Conservation (phyloP, 2,888 invertebrate species). For the Oxytorus armatus region DNA sequence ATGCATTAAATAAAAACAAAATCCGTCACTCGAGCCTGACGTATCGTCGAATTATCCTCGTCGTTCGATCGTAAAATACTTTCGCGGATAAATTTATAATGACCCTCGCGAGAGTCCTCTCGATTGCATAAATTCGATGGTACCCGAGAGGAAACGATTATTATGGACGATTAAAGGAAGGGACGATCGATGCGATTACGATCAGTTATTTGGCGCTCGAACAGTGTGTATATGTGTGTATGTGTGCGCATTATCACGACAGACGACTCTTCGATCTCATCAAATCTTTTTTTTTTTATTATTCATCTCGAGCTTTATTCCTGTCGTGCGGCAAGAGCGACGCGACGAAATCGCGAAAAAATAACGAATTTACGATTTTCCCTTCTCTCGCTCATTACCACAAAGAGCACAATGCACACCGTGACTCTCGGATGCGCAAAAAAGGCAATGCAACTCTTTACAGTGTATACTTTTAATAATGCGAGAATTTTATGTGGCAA, state of each 20-base stretch:
- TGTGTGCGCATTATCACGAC: neutral
- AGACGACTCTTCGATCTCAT: conserved; percentile 36
- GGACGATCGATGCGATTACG: conserved; percentile 43
- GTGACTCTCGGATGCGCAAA: conserved; percentile 16
- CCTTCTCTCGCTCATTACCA: conserved; percentile 3
- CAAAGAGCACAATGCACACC: conserved; percentile 50
- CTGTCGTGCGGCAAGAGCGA: neutral
- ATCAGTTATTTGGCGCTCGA: conserved; percentile 31
- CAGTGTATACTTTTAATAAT: no score
- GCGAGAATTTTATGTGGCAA: conserved; percentile 47
- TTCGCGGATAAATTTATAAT: conserved; percentile 68
- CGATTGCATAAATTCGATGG: conserved; percentile 50
- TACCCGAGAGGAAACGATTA: conserved; percentile 47
- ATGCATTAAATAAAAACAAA: conserved; percentile 48
- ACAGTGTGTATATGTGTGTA: neutral
- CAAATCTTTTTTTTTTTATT: conserved; percentile 12
- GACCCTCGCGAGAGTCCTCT: conserved; percentile 50
- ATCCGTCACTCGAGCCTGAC: conserved; percentile 9
- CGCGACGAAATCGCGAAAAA: conserved; percentile 12
- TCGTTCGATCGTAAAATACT: conserved; percentile 63
- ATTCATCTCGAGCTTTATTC: neutral
- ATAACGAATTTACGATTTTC: neutral
- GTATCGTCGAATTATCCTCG: conserved; percentile 45
- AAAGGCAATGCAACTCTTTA: conserved; percentile 18
- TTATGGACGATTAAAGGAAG: conserved; percentile 50